phyloP scores from a whole-genome alignment of 2,888 invertebrate genomes.

The Dysmachus trigonus region DNA sequence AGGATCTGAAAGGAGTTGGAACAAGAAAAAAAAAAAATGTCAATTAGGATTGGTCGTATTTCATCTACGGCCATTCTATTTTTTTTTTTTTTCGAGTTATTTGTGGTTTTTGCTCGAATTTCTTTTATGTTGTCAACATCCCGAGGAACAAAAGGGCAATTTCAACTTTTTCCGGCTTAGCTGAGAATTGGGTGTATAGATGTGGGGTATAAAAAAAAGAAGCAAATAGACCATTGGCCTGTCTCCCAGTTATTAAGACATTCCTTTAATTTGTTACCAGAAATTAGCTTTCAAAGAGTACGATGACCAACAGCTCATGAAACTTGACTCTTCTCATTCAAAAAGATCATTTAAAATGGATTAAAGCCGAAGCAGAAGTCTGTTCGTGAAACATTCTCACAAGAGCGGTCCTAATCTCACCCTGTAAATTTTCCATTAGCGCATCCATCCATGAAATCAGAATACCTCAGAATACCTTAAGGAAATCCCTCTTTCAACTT shows the following conservation, averaged over 20 bases:
- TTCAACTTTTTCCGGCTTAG: neutral
- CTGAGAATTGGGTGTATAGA: neutral
- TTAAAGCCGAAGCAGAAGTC: neutral
- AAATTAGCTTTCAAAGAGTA: neutral
- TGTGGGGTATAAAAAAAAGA: neutral
- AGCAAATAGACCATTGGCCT: neutral
- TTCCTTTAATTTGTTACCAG: neutral
- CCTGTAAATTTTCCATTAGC: neutral
- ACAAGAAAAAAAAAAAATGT: neutral
- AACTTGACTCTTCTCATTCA: neutral
- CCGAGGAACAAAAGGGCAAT: neutral
- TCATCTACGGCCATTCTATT: neutral
- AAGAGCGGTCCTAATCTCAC: neutral
- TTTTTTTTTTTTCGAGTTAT: neutral
- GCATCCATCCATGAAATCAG: neutral
- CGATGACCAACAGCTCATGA: neutral
- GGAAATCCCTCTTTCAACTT: neutral
- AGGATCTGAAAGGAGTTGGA: neutral
- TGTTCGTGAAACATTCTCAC: neutral
- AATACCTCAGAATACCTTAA: neutral
- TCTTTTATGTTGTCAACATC: neutral
- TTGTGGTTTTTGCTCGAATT: neutral
- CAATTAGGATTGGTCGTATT: neutral
- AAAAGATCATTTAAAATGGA: neutral
- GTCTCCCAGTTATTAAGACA: neutral